Base-by-base conservation (phyloP, 2,797 vertebrate genomes). In the Molothrus ater region DNA sequence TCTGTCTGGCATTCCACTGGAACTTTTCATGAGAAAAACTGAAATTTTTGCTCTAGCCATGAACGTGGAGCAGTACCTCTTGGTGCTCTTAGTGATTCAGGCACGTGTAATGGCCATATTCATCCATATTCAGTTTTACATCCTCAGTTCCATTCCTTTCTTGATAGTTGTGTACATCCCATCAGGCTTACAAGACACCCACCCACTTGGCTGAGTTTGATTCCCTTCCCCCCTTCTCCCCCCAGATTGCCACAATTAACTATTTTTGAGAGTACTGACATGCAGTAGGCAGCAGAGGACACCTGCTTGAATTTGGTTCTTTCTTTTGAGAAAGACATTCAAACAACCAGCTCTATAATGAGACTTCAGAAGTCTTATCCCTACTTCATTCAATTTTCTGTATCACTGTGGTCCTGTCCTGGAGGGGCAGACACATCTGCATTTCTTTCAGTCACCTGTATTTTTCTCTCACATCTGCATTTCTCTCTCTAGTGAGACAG, bases 31-130 rank as follows among this genome's bases (percentile, higher is more conserved):
- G 14, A 13, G 59, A 43, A 86, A 91, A 88, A 40, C 0, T 32
- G 53, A 47, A 20, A n/a, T 28, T 69, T 60, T 72, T 59, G 6
- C 38, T 87, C 78, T 31, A 90, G 66, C 19, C 25, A 25, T 16
- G 54, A 79, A 56, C 0, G 0, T 1, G 7, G 17, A 57, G 16
- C 54, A 81, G n/a, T 13, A 64, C 21, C 8, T 16, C 15, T 43
- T 0, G 0, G 25, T 51, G 21, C 53, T 68, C 40, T 60, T 36
- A 34, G 43, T 10, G n/a, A 36, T 75, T 68, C 59, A 64, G 66
- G 60, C 54, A 82, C 0, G 0, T 18, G 36, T 42, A 69, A 87
- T 42, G 18, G 54, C 7, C 50, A 71, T n/a, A 53, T 59, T 66
- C 8, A 78, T 54, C 38, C 51, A 48, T 18, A 74, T n/a, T 63